phyloP scores from a whole-genome alignment of 2,888 invertebrate species.

The Phengaris arion region DNA sequence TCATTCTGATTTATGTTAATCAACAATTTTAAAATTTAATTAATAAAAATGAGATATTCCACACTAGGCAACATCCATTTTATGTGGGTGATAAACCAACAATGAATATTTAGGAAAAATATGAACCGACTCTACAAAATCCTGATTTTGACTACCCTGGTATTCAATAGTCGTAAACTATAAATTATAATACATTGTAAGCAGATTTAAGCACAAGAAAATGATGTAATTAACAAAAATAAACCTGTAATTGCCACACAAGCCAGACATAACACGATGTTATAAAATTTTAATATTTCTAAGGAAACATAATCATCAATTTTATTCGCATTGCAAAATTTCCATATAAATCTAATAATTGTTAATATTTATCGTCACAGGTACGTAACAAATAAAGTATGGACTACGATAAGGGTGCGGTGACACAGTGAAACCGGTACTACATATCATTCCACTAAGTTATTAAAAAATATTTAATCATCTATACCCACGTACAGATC shows the following conservation, averaged over 20 bases:
- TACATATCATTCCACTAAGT: slow-evolving; percentile 57
- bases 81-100: too few relatives aligned
- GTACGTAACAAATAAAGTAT: slow-evolving; percentile 47
- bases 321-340: slow-evolving; percentile 28
- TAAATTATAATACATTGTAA: not conserved
- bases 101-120: too few relatives aligned
- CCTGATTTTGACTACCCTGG: too few relatives aligned
- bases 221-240: slow-evolving; percentile 44
- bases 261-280: slow-evolving; percentile 31
- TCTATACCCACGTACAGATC: slow-evolving; percentile 69
- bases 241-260: slow-evolving; percentile 39
- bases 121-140: too few relatives aligned
- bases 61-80: too few relatives aligned
- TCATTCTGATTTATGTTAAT: too few relatives aligned
- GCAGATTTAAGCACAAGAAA: slow-evolving; percentile 32
- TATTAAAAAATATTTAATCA: slow-evolving; percentile 53
- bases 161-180: not conserved
- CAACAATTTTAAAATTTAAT: too few relatives aligned
- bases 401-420: slow-evolving; percentile 51
- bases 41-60: too few relatives aligned
- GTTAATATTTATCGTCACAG: slow-evolving; percentile 31
- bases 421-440: slow-evolving; percentile 69
- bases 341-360: slow-evolving; percentile 27
- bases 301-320: slow-evolving; percentile 30
- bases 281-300: slow-evolving; percentile 34